Evolutionary conservation across 2,888 invertebrate genomes (phyloP).

Genomic region (Napeogenes inachia): DNA sequence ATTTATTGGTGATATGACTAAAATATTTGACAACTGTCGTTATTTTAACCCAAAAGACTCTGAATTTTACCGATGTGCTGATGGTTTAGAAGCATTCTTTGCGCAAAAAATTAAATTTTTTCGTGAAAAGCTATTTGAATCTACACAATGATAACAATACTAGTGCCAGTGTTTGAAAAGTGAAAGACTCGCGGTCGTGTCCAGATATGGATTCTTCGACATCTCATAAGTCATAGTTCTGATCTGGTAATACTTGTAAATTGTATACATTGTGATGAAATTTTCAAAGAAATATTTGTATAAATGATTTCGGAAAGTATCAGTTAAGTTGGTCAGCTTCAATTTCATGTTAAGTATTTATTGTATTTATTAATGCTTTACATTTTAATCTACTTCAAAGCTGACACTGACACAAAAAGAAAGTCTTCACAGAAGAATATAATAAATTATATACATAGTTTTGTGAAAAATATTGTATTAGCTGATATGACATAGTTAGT

Average conservation of each 20-base stretch:
- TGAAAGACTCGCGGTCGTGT: background rate
- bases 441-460: slow-evolving; percentile 56
- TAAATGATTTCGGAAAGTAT: slow-evolving; percentile 45
- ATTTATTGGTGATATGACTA: slow-evolving; percentile 98
- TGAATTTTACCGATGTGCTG: slow-evolving; percentile 97
- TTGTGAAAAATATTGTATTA: slow-evolving; percentile 65
- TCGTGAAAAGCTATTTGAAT: slow-evolving; percentile 88
- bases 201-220: background rate
- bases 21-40: slow-evolving; percentile 99
- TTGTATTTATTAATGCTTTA: slow-evolving; percentile 70
- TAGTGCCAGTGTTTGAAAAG: slow-evolving; percentile 52
- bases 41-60: slow-evolving; percentile 98
- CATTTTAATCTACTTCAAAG: slow-evolving; percentile 49
- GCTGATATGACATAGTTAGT: slow-evolving; percentile 65
- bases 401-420: slow-evolving; percentile 53
- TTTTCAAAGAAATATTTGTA: slow-evolving; percentile 64
- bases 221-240: slow-evolving; percentile 29
- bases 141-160: slow-evolving; percentile 60
- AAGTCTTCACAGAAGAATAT: slow-evolving; percentile 49
- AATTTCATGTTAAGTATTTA: slow-evolving; percentile 66
- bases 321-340: slow-evolving; percentile 54
- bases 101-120: slow-evolving; percentile 94
- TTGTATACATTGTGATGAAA: slow-evolving; percentile 65
- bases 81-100: slow-evolving; percentile 96
- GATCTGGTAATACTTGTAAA: slow-evolving; percentile 53